These are phyloP conservation scores for Tubulanus polymorphus DNA, from an alignment of 2,888 invertebrate genomes.

Conservation along the genomic window DNA sequence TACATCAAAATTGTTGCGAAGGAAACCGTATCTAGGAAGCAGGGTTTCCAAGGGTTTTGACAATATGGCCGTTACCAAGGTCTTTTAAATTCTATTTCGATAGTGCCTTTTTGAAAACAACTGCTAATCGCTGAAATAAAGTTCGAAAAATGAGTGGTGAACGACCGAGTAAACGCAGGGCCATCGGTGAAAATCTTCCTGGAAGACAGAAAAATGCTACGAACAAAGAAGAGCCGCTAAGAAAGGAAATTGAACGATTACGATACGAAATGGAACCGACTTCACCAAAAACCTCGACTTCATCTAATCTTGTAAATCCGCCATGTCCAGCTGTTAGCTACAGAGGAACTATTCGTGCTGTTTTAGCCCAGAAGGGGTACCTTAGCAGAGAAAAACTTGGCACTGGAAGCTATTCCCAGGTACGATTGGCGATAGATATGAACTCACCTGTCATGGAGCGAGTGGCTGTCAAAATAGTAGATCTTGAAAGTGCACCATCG, in stretches of 20 bases:
- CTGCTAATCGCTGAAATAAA: no score
- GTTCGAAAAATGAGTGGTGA: neutral
- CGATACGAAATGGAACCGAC: conserved; percentile 38
- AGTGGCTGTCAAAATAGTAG: conserved; percentile 32
- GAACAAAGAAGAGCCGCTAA: conserved; percentile 12
- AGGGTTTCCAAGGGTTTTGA: no score
- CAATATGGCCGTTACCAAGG: no score
- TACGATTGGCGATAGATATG: conserved; percentile 18
- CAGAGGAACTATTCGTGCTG: conserved; percentile 43
- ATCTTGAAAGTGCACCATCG: conserved; percentile 26
- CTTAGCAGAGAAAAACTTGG: conserved; percentile 44
- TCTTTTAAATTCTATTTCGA: no score
- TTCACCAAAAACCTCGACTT: conserved; percentile 26
- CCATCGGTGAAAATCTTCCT: neutral
- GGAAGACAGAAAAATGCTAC: neutral
- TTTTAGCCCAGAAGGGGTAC: conserved; percentile 43
- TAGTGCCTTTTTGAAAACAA: no score
- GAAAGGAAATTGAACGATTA: conserved; percentile 33
- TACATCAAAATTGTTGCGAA: no score
- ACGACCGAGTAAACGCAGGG: neutral
- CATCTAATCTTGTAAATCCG: conserved; percentile 16
- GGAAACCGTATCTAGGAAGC: no score
- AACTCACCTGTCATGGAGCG: neutral
- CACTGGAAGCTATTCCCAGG: conserved; percentile 48
- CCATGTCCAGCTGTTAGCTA: conserved; percentile 32